Evolutionary conservation across 2,888 invertebrate species (phyloP).

Genomic region (Acanthosoma haemorrhoidale): DNA sequence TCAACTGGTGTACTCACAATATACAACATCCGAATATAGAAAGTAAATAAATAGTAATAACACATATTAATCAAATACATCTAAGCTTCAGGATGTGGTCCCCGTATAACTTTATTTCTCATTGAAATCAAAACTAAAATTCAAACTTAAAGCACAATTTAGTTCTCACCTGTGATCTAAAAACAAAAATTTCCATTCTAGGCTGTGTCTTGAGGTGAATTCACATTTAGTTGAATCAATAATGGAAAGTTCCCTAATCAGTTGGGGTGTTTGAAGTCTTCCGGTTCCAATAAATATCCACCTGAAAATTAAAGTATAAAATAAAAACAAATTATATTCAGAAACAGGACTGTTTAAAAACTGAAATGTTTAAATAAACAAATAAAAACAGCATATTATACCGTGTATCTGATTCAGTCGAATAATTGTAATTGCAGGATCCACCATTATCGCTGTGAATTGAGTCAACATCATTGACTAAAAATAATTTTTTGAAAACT

Average conservation of each 20-base stretch:
- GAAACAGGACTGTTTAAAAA: not conserved
- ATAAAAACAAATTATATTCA: not conserved
- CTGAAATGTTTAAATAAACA: not conserved
- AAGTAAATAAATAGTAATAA: too few relatives aligned
- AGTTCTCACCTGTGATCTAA: slow-evolving; percentile 64
- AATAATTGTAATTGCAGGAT: slow-evolving; percentile 32
- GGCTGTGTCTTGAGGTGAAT: slow-evolving; percentile 85
- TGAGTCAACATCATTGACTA: slow-evolving; percentile 48
- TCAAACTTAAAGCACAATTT: not conserved
- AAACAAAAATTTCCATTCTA: slow-evolving; percentile 94
- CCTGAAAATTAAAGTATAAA: slow-evolving; percentile 45
- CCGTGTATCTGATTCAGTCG: slow-evolving; percentile 49
- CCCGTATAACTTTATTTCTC: too few relatives aligned
- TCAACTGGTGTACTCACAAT: too few relatives aligned
- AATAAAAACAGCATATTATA: slow-evolving; percentile 37
- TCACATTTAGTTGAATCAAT: slow-evolving; percentile 71
- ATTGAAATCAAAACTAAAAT: too few relatives aligned
- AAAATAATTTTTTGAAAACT: slow-evolving; percentile 37
- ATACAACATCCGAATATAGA: too few relatives aligned
- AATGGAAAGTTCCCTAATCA: slow-evolving; percentile 78
- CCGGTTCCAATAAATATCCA: slow-evolving; percentile 78
- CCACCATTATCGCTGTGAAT: slow-evolving; percentile 45
- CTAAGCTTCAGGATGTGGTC: too few relatives aligned
- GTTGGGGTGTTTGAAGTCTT: slow-evolving; percentile 70
- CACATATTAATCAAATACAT: too few relatives aligned